Evolutionary conservation across 1,140 invertebrate genomes (phyloP), one percentile per base, ranked within the genome.

Genomic region (Musca domestica): DNA sequence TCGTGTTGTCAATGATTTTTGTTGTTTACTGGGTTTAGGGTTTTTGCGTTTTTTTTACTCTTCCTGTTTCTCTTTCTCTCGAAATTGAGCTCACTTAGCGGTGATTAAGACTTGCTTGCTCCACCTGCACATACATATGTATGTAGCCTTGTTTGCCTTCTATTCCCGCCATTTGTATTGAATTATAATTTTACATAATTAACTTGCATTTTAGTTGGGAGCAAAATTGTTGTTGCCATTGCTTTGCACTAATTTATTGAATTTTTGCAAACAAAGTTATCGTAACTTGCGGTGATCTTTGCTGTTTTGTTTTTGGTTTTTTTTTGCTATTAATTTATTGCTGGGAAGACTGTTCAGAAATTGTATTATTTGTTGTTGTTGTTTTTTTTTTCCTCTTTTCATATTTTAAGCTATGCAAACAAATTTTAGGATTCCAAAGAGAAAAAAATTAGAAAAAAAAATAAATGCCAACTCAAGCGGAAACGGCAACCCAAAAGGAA

Each of bases 1-100:
- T 61, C 17, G 56, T 61, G 30, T 61, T 61, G 56, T 61, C 19
- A n/a, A 61, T 61, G 56, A 61, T 61, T 61, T 61, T 56, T 56
- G 0, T 3, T 19, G n/a, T 61, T 61, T 34, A 41, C 34, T 41
- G 34, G 34, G 10, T 41, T 41, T 9, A 12, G 34, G 34, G 4
- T 41, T 2, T n/a, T n/a, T n/a, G n/a, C n/a, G n/a, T n/a, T n/a
- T n/a, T n/a, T 41, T 41, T 41, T 41, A 10, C 34, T 5, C 34
- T 10, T 9, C 12, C 27, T 30, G 9, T 9, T 30, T 30, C 27
- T 5, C 34, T 10, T 7, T 41, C 34, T n/a, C n/a, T n/a, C n/a
- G n/a, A 41, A 41, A 9, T 41, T 12, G 34, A 41, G 12, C 12
- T 41, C 34, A 41, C 34, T 41, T 41, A 41, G 2, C 34, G 34